A percentile compares a stretch with the other conserved stretches of the same genome.
phyloP scores from a whole-genome alignment of 2,888 invertebrate species.

The Drosophila conformis region DNA sequence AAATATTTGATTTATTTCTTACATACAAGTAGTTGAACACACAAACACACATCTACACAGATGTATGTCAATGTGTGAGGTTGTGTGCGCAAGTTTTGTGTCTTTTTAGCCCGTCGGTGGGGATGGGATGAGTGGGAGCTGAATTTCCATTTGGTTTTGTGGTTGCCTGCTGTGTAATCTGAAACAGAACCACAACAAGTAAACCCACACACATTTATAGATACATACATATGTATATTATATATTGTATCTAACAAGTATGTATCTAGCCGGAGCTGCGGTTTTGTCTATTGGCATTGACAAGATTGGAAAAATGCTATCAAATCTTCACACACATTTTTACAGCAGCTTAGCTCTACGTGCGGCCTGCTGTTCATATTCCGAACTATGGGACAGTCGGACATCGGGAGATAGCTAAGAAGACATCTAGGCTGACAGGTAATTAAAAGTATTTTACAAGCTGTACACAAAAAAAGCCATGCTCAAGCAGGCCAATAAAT shows the following conservation, averaged over 20 bases:
- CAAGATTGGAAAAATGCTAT: constrained; percentile 51
- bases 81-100: constrained; percentile 44
- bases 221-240: constrained; percentile 1
- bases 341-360: constrained; percentile 1
- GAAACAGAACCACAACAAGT: constrained; percentile 44
- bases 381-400: constrained; percentile 2
- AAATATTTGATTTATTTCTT: constrained; percentile 79
- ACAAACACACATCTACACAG: constrained; percentile 2
- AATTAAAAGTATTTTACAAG: constrained; percentile 69
- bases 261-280: constrained; percentile 19
- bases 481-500: constrained; percentile 65
- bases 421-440: constrained; percentile 64
- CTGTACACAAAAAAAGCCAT: constrained; percentile 59
- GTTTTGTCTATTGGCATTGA: constrained; percentile 55
- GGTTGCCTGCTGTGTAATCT: constrained; percentile 63
- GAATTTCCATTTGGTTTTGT: constrained; percentile 60
- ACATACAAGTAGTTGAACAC: constrained; percentile 22
- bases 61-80: constrained; percentile 8
- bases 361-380: constrained; percentile 23
- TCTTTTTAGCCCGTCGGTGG: constrained; percentile 5
- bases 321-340: constrained; percentile 51
- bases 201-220: constrained; percentile 13
- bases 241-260: neutral
- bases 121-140: constrained; percentile 15
- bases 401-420: constrained; percentile 14